These are phyloP conservation scores for Fabriciana adippe DNA, from an alignment of 2,888 invertebrate species.

Conservation along the genomic window DNA sequence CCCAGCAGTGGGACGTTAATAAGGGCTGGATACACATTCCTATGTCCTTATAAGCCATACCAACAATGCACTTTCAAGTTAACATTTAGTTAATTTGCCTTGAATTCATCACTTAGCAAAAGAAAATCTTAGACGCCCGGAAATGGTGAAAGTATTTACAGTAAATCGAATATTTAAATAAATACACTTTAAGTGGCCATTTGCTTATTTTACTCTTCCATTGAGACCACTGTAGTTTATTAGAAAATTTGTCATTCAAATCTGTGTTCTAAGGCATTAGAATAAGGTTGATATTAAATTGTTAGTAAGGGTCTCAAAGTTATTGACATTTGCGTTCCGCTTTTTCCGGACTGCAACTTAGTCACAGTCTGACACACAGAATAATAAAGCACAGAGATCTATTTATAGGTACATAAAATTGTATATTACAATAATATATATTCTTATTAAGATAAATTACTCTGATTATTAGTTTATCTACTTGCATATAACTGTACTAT, in stretches of 20 bases:
- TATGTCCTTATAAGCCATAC: no score
- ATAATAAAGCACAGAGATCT: conserved; percentile 25
- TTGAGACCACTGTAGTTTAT: conserved; percentile 26
- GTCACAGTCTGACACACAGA: conserved; percentile 34
- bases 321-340: conserved; percentile 35
- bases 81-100: not conserved
- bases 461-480: no score
- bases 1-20: no score
- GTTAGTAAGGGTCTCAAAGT: not conserved
- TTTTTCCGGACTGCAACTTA: conserved; percentile 38
- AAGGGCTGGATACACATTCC: no score
- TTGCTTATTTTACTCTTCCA: conserved; percentile 35
- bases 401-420: not conserved
- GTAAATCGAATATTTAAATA: conserved; percentile 32
- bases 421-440: no score
- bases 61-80: no score
- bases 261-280: conserved; percentile 13
- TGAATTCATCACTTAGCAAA: not conserved
- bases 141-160: conserved; percentile 23
- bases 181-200: conserved; percentile 31
- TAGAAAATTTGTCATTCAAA: conserved; percentile 5
- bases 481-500: no score
- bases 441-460: not conserved
- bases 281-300: conserved; percentile 19
- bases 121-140: conserved; percentile 6